Conservation (phyloP, 2,113 vertebrate genomes). For the Crocuta crocuta region DNA sequence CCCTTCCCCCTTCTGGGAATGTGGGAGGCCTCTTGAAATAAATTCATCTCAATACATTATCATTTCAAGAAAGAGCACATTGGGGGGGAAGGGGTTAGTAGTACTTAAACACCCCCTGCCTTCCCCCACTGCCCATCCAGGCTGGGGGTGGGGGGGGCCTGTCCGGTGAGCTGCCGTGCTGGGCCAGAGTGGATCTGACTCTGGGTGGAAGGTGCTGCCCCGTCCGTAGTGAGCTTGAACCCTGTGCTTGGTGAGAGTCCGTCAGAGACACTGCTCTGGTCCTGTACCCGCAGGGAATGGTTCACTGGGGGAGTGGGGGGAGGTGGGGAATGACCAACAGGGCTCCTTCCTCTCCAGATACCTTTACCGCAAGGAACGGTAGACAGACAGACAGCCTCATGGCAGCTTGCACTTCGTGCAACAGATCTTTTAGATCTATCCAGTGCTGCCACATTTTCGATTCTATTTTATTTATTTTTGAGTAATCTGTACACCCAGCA, state of each 20-base stretch:
- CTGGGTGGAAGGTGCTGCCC: neutral
- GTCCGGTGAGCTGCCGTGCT: neutral
- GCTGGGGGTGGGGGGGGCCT: neutral
- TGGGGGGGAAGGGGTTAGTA: neutral
- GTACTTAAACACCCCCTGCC: neutral
- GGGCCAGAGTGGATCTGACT: neutral
- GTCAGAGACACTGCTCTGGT: neutral
- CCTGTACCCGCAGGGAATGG: accelerated
- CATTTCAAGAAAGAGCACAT: neutral
- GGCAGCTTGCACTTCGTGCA: neutral
- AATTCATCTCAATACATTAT: neutral
- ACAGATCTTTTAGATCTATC: neutral
- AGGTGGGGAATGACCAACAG: neutral
- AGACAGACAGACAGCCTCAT: neutral
- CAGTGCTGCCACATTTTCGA: neutral
- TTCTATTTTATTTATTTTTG: too few species aligned
- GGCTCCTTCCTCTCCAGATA: accelerated
- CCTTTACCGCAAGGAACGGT: neutral
- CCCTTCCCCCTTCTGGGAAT: neutral
- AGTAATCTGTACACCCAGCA: too few species aligned
- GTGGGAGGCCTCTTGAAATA: neutral
- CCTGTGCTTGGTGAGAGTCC: neutral
- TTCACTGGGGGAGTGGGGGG: neutral
- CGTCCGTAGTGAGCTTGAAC: neutral
- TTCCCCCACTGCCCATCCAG: neutral